These are phyloP conservation scores for Pyralis farinalis DNA, from an alignment of 2,888 invertebrate species.

Conservation along the genomic window DNA sequence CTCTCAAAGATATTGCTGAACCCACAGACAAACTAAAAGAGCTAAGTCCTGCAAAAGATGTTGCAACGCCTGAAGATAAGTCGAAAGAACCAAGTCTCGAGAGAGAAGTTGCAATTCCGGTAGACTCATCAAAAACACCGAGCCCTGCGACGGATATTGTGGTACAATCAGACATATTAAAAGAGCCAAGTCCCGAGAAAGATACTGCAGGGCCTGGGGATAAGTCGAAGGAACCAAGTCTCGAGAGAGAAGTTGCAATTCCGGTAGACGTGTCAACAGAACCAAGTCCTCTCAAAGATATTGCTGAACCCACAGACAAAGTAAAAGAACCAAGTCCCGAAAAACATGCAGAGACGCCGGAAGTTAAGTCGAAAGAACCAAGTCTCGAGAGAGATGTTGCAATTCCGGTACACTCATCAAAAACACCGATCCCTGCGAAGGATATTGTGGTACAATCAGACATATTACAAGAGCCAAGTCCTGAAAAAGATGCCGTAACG, in stretches of 20 bases:
- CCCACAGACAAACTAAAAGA: not conserved
- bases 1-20: not conserved
- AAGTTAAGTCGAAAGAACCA: not conserved
- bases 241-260: constrained; percentile 14
- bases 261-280: not conserved
- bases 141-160: constrained; percentile 5
- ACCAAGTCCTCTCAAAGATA: constrained; percentile 9
- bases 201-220: constrained; percentile 6
- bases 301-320: not conserved
- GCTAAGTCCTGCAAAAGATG: constrained; percentile 12
- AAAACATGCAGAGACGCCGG: constrained; percentile 13
- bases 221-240: constrained; percentile 10
- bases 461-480: constrained; percentile 5
- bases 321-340: constrained; percentile 10
- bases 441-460: constrained; percentile 10
- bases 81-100: constrained; percentile 16
- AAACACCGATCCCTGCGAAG: constrained; percentile 10
- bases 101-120: not conserved
- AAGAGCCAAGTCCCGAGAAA: constrained; percentile 17
- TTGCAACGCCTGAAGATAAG: constrained; percentile 7
- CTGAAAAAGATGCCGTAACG: not conserved
- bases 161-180: constrained; percentile 8
- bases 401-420: not conserved
- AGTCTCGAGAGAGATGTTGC: constrained; percentile 9
- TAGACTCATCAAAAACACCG: not conserved